These are phyloP conservation scores for Dynastes grantii DNA, from an alignment of 2,888 invertebrate genomes.

Conservation along the genomic window DNA sequence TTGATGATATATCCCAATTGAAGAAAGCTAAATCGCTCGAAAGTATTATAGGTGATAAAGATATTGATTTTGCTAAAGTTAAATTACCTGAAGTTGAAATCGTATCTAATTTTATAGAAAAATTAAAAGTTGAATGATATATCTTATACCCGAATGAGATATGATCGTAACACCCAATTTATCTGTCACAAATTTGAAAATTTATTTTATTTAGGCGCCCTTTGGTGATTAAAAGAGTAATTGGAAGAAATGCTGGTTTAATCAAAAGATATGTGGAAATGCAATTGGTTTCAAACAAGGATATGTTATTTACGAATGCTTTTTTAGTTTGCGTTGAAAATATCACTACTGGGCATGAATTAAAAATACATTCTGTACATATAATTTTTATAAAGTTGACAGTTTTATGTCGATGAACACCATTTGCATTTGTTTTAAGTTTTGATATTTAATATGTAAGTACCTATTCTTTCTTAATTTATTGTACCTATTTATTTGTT, in stretches of 20 bases:
- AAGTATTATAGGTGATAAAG: slow-evolving; percentile 68
- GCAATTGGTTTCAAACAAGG: too few species aligned
- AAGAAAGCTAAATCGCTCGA: slow-evolving; percentile 78
- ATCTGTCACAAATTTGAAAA: slow-evolving; percentile 2
- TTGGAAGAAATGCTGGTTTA: too few species aligned
- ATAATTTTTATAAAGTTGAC: slow-evolving; percentile 10
- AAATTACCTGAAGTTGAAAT: slow-evolving; percentile 73
- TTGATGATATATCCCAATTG: slow-evolving; percentile 66
- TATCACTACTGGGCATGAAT: slow-evolving; percentile 16
- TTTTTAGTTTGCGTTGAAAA: background rate
- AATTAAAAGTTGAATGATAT: slow-evolving; percentile 72
- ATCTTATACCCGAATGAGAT: background rate
- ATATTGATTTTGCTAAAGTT: slow-evolving; percentile 50
- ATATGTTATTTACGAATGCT: too few species aligned
- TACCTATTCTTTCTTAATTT: slow-evolving; percentile 18
- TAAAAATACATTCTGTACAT: background rate
- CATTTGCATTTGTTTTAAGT: background rate
- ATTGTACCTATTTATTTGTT: slow-evolving; percentile 35
- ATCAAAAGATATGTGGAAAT: background rate
- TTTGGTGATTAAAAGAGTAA: background rate
- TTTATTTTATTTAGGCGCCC: background rate
- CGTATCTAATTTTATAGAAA: slow-evolving; percentile 77
- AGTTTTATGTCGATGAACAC: slow-evolving; percentile 36
- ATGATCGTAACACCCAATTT: slow-evolving; percentile 18
- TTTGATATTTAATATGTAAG: background rate